Percentiles rank a stretch among this genome's conserved stretches.
Conservation (phyloP, 1,140 invertebrate genomes). For the Galleria mellonella region DNA sequence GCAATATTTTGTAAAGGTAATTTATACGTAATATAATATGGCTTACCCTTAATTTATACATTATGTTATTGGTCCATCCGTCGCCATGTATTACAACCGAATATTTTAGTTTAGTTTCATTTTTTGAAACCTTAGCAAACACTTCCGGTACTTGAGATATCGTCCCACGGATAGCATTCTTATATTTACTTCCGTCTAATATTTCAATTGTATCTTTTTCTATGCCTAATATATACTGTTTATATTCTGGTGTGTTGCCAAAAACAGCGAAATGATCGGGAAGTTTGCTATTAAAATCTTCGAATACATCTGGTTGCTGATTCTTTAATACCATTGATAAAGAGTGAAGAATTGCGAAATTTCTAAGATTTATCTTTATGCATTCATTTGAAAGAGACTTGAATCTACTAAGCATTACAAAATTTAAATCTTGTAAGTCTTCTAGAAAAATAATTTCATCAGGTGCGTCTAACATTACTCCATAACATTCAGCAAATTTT, state of each 20-base stretch:
- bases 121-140: neutral
- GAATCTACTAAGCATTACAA: constrained; percentile 60
- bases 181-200: constrained; percentile 10
- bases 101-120: constrained; percentile 1
- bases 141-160: neutral
- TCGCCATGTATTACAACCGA: constrained; percentile 17
- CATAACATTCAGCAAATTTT: constrained; percentile 52
- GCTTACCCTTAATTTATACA: constrained; percentile 14
- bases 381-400: constrained; percentile 58
- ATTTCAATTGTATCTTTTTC: constrained; percentile 5
- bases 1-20: too few relatives aligned
- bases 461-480: constrained; percentile 30
- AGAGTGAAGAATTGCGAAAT: constrained; percentile 76
- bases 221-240: neutral
- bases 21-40: neutral
- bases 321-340: constrained; percentile 68
- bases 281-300: constrained; percentile 8
- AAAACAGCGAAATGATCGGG: neutral
- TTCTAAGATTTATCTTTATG: constrained; percentile 56
- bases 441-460: constrained; percentile 73
- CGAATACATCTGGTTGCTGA: constrained; percentile 39
- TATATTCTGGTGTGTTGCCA: neutral
- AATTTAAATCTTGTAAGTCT: constrained; percentile 69
- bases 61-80: constrained; percentile 21
- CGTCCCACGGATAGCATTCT: constrained; percentile 1